A percentile compares a stretch with the other conserved stretches of the same genome.
Conservation (phyloP, 1,140 invertebrate species). For the Drosophila melanica region DNA sequence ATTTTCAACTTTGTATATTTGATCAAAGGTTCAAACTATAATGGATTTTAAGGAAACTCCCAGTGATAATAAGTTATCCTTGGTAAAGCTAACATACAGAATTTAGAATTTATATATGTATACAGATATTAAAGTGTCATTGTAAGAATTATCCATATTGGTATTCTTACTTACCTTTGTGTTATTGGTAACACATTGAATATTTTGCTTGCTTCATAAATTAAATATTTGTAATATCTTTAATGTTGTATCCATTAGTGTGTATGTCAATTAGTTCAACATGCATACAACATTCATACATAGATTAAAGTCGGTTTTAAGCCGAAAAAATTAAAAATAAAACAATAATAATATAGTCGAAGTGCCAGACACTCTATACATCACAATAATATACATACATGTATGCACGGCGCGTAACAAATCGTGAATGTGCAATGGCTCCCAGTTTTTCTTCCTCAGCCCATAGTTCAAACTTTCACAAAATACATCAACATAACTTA, state of each 20-base stretch:
- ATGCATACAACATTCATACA: too few species aligned
- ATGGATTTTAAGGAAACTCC: conserved; percentile 94
- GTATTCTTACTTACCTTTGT: neutral
- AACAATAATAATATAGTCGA: too few species aligned
- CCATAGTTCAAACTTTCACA: too few species aligned
- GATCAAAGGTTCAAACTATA: conserved; percentile 90
- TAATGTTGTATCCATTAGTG: neutral
- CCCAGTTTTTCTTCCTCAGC: too few species aligned
- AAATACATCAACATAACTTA: too few species aligned
- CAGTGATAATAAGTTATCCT: conserved; percentile 93
- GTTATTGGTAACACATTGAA: neutral
- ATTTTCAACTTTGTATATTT: conserved; percentile 77
- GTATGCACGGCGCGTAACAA: too few species aligned
- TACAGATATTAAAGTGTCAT: conserved; percentile 17
- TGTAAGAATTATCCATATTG: conserved; percentile 4
- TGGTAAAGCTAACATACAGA: conserved; percentile 87
- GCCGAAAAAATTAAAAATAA: too few species aligned
- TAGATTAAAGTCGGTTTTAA: too few species aligned
- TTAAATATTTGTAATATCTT: neutral
- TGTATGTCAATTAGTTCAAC: too few species aligned
- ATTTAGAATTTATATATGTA: conserved; percentile 41
- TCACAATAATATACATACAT: too few species aligned
- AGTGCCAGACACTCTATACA: too few species aligned
- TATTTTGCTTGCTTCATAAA: conserved; percentile 3
- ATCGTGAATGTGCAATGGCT: too few species aligned